Evolutionary conservation across 2,888 invertebrate genomes (phyloP).

Genomic region (Octonoba sinensis): DNA sequence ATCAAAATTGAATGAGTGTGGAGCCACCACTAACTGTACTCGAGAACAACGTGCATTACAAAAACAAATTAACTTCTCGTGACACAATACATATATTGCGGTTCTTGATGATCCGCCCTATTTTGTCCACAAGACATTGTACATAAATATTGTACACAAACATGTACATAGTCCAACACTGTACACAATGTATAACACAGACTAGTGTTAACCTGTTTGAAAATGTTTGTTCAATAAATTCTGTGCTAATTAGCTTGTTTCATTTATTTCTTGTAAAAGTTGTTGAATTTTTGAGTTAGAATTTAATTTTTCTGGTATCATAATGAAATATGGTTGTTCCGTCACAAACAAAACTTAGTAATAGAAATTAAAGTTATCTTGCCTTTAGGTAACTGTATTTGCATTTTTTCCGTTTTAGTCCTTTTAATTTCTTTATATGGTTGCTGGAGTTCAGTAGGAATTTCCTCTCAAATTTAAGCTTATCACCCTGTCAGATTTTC

Average conservation of each 20-base stretch:
- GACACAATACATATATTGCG: slow-evolving; percentile 48
- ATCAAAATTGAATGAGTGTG: background rate
- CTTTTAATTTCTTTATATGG: too few relatives aligned
- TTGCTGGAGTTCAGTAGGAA: too few relatives aligned
- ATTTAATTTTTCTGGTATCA: too few relatives aligned
- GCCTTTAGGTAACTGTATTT: too few relatives aligned
- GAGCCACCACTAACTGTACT: slow-evolving; percentile 25
- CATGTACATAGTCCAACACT: slow-evolving; percentile 64
- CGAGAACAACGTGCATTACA: too few relatives aligned
- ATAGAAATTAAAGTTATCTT: too few relatives aligned
- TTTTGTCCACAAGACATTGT: slow-evolving; percentile 62
- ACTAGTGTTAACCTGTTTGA: slow-evolving; percentile 51
- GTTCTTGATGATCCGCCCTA: slow-evolving; percentile 32
- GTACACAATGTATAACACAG: slow-evolving; percentile 63
- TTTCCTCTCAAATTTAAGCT: too few relatives aligned
- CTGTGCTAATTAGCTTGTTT: slow-evolving; percentile 40
- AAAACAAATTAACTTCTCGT: slow-evolving; percentile 9
- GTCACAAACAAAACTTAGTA: too few relatives aligned
- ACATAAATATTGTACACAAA: slow-evolving; percentile 64
- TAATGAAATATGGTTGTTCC: too few relatives aligned
- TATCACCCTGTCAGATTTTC: too few relatives aligned
- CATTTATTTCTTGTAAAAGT: background rate
- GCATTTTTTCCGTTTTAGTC: too few relatives aligned
- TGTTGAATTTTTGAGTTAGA: too few relatives aligned
- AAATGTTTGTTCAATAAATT: slow-evolving; percentile 61